Evolutionary conservation across 2,797 vertebrate genomes (phyloP).

Genomic region (Fringilla coelebs): DNA sequence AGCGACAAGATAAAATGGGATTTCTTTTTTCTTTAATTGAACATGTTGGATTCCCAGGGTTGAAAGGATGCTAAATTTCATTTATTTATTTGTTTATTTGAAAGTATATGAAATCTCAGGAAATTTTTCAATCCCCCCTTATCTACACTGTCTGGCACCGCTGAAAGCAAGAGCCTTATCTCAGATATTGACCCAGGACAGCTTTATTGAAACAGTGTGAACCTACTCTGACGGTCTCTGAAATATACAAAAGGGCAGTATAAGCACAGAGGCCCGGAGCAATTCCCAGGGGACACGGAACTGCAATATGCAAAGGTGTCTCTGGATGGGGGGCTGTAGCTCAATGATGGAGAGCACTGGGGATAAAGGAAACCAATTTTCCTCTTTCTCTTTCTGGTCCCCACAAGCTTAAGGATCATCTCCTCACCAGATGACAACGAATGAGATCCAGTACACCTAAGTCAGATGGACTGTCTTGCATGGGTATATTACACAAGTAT

Average conservation of each 20-base stretch:
- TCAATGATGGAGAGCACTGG: background rate
- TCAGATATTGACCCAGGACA: background rate
- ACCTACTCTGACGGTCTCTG: background rate
- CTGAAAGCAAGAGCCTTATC: background rate
- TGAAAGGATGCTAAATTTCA: background rate
- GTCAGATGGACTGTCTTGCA: background rate
- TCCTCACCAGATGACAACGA: background rate
- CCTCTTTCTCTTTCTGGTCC: background rate
- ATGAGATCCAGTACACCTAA: background rate
- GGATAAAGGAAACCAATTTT: background rate
- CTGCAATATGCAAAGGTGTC: constrained; percentile 1
- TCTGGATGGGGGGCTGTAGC: background rate
- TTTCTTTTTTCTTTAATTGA: background rate
- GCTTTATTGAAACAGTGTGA: background rate
- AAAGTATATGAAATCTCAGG: background rate
- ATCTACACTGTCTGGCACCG: background rate
- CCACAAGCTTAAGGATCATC: background rate
- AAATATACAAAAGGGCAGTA: background rate
- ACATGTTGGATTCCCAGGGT: background rate
- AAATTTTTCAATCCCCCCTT: constrained; percentile 13
- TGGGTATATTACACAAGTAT: background rate
- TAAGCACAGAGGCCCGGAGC: background rate
- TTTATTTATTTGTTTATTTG: background rate
- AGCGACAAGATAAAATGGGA: background rate
- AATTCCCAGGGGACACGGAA: accelerated